Evolutionary conservation across 2,888 invertebrate genomes (phyloP).

Genomic region (Thymelicus lineola): DNA sequence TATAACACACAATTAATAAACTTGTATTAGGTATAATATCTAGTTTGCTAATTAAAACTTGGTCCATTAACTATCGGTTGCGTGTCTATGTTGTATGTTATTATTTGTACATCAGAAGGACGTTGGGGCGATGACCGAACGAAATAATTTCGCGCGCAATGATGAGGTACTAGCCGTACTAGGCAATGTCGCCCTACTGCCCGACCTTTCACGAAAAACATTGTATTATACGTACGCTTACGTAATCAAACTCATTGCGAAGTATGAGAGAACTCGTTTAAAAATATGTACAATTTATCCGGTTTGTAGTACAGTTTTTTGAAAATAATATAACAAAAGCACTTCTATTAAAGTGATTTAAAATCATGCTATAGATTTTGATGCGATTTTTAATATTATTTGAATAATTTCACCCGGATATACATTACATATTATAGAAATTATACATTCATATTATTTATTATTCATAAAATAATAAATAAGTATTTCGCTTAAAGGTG

Average conservation of each 20-base stretch:
- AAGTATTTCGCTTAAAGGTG: no score
- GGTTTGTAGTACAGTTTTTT: no score
- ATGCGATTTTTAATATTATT: no score
- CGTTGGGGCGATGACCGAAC: conserved; percentile 54
- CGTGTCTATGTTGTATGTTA: conserved; percentile 43
- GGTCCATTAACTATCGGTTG: conserved; percentile 51
- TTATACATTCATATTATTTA: no score
- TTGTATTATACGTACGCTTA: conserved; percentile 18
- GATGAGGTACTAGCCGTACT: conserved; percentile 48
- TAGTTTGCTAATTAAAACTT: conserved; percentile 45
- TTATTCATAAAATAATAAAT: no score
- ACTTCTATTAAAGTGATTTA: no score
- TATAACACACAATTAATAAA: conserved; percentile 14
- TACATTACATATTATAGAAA: no score
- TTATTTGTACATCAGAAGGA: conserved; percentile 55
- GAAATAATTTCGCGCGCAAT: conserved; percentile 55
- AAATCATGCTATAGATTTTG: no score
- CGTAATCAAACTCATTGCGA: conserved; percentile 17
- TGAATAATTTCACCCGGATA: no score
- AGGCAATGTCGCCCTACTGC: conserved; percentile 46
- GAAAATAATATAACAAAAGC: no score
- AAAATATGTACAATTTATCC: no score
- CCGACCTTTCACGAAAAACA: conserved; percentile 48
- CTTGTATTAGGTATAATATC: conserved; percentile 4
- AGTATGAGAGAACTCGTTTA: conserved; percentile 5